Evolutionary conservation across 2,888 invertebrate species (phyloP).

Genomic region (Tinea semifulvella): DNA sequence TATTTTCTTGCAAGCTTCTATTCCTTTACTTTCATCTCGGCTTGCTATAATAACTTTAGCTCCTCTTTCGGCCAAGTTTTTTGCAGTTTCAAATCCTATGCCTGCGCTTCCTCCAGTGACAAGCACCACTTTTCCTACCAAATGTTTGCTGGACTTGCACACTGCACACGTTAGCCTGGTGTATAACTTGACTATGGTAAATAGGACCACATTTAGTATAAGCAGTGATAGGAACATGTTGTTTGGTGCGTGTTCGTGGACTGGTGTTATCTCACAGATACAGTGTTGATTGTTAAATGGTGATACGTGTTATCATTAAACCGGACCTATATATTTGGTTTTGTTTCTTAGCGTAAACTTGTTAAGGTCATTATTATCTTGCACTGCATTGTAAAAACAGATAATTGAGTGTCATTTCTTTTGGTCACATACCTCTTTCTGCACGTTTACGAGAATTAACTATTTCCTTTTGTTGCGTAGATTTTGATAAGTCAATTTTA

Average conservation of each 20-base stretch:
- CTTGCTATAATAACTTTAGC: constrained; percentile 84
- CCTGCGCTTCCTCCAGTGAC: constrained; percentile 87
- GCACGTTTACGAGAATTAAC: too few species aligned
- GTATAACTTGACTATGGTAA: constrained; percentile 3
- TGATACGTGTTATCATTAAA: too few species aligned
- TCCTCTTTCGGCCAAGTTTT: constrained; percentile 74
- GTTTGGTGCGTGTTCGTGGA: too few species aligned
- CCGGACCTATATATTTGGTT: too few species aligned
- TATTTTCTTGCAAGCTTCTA: constrained; percentile 47
- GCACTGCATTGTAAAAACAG: too few species aligned
- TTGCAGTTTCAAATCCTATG: constrained; percentile 80
- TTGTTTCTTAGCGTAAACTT: too few species aligned
- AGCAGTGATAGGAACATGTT: constrained; percentile 5
- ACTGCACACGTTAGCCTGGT: constrained; percentile 24
- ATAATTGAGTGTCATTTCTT: too few species aligned
- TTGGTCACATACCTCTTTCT: too few species aligned
- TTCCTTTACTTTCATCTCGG: constrained; percentile 73
- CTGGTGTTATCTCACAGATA: background rate
- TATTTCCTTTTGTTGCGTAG: too few species aligned
- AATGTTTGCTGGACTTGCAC: constrained; percentile 35
- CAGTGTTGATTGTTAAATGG: background rate
- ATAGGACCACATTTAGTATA: background rate
- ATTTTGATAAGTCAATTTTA: too few species aligned
- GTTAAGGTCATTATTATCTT: too few species aligned
- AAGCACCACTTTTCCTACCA: constrained; percentile 84